Conservation (phyloP, 2,113 vertebrate species). For the Rhabdomys dilectus region DNA sequence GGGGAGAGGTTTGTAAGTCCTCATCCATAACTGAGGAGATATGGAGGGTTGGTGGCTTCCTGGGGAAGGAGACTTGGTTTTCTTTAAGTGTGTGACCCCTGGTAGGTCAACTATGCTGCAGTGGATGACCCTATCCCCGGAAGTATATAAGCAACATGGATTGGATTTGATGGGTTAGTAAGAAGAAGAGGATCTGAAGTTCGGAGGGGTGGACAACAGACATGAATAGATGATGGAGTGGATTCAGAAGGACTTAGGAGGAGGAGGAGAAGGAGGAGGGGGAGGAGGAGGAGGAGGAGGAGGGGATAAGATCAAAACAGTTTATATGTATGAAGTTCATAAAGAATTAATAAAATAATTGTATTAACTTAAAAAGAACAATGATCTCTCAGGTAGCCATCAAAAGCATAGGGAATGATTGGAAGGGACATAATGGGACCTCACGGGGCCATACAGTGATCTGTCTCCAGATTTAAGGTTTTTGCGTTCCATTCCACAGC, state of each 20-base stretch:
- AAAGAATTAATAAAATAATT: neutral
- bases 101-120: neutral
- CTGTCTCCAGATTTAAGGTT: neutral
- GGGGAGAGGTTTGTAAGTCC: neutral
- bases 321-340: neutral
- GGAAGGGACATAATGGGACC: too few species aligned
- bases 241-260: neutral
- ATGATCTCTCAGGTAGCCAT: too few species aligned
- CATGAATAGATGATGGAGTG: too few species aligned
- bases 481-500: neutral
- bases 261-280: neutral
- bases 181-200: neutral
- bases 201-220: too few species aligned
- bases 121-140: neutral
- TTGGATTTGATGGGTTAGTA: neutral
- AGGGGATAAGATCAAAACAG: neutral
- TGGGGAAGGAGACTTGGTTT: neutral
- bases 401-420: neutral
- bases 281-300: neutral
- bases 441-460: fast-evolving
- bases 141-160: neutral
- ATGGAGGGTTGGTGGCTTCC: neutral
- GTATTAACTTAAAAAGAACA: neutral
- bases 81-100: neutral
- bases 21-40: neutral